Evolutionary conservation across 2,113 vertebrate genomes (phyloP), one percentile per base, ranked within the genome.

Genomic region (Eleginops maclovinus): DNA sequence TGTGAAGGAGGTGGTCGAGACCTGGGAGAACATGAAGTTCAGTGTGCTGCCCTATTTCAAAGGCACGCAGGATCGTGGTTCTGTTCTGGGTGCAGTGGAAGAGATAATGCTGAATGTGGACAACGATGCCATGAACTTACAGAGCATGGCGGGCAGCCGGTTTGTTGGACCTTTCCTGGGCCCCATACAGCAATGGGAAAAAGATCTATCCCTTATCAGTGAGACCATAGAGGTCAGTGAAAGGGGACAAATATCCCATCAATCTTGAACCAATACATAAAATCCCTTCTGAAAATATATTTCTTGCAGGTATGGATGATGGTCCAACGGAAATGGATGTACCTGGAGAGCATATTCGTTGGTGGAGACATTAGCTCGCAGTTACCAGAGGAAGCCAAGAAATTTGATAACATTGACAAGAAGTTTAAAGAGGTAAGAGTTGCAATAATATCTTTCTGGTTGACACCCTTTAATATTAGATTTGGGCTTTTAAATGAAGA

Each of bases 271-370:
- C n/a, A 1, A 46, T 67, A 19, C 10, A 13, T n/a, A n/a, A 66
- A 69, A 44, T 46, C 13, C 6, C 4, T 12, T 36, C 3, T 54
- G 4, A 77, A n/a, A 44, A 46, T n/a, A 58, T 50, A 54, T 28
- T 14, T 68, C 36, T 63, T 69, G 1, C 41, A 99, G 98, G 93
- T 98, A 21, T 99, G 97, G 97, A 86, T 97, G 94, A 78, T 95
- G 26, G 97, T 98, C 21, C 98, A 99, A 88, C 94, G 97, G 2
- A 99, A 99, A 90, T 99, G 98, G 98, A 98, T 99, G 95, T 99
- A 99, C 77, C 88, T 99, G 59, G 97, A 98, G 82, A 99, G 96
- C 89, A 99, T 99, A 72, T 99, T 99, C 84, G 96, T 96, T 15
- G 94, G 95, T 24, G 97, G 94, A 41, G 98, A 99, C 81, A 98